phyloP scores from a whole-genome alignment of 1,140 invertebrate genomes.

The Lucilia cuprina region DNA sequence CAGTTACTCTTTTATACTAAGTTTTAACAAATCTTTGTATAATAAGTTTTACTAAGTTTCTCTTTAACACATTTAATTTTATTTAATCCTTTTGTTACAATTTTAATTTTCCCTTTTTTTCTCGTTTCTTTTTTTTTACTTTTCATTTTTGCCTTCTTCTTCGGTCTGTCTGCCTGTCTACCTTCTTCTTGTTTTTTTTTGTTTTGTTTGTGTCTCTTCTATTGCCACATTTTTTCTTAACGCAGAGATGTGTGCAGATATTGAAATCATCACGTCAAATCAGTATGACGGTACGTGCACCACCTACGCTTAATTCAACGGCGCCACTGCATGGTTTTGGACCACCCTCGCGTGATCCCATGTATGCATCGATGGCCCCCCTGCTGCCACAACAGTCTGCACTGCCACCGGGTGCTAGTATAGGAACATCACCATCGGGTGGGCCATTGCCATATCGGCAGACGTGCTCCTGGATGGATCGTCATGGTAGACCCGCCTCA shows the following conservation, averaged over 20 bases:
- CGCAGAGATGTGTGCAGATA: constrained; percentile 74
- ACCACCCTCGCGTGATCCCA: constrained; percentile 60
- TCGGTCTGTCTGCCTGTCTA: constrained; percentile 51
- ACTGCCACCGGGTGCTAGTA: constrained; percentile 51
- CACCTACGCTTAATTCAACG: constrained; percentile 63
- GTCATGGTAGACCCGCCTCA: constrained; percentile 84
- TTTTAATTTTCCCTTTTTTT: constrained; percentile 19
- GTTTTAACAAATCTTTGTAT: not conserved
- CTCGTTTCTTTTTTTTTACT: constrained; percentile 40
- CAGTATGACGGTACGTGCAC: constrained; percentile 85
- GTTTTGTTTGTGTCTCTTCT: constrained; percentile 60
- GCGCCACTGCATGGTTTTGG: constrained; percentile 63
- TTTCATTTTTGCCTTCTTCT: constrained; percentile 33
- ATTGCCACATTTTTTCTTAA: constrained; percentile 64
- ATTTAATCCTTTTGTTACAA: not conserved
- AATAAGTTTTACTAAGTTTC: not conserved
- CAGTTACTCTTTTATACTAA: not conserved
- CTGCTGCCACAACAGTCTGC: constrained; percentile 59
- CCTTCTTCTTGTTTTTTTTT: constrained; percentile 54
- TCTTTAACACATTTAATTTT: not conserved
- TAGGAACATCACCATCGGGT: constrained; percentile 59
- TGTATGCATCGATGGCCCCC: constrained; percentile 62
- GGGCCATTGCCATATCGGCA: constrained; percentile 70
- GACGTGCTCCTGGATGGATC: constrained; percentile 91
- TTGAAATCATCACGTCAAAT: constrained; percentile 84